Evolutionary conservation across 2,113 vertebrate species (phyloP).

Genomic region (Eulemur rufifrons): DNA sequence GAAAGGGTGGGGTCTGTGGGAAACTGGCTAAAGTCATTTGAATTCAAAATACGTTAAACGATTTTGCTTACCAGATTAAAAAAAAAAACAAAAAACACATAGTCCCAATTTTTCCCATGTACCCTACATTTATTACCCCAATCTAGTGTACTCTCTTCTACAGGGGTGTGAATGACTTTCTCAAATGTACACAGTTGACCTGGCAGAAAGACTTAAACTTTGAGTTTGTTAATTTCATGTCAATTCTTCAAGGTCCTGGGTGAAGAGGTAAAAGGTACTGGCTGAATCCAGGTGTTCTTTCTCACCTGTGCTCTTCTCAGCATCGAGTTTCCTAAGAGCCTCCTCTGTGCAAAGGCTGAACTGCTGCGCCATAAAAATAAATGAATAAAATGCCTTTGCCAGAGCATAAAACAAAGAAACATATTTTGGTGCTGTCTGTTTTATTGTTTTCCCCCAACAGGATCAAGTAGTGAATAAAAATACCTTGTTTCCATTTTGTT

Average conservation of each 20-base stretch:
- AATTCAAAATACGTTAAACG: not conserved
- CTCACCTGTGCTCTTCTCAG: not conserved
- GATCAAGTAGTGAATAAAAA: not conserved
- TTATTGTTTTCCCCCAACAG: not conserved
- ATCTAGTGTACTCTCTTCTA: accelerated
- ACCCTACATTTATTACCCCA: not conserved
- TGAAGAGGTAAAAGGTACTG: not conserved
- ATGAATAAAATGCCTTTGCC: not conserved
- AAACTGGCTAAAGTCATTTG: not conserved
- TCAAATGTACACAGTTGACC: not conserved
- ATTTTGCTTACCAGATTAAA: not conserved
- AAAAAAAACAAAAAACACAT: not conserved
- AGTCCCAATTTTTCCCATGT: not conserved
- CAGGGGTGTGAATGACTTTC: not conserved
- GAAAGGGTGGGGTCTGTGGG: accelerated
- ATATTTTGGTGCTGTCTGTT: not conserved
- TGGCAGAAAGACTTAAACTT: not conserved
- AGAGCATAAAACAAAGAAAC: not conserved
- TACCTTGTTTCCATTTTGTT: not conserved
- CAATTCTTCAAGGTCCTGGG: not conserved
- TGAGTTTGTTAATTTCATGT: not conserved
- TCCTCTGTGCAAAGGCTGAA: not conserved
- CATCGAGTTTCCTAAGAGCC: not conserved
- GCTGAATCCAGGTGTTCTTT: not conserved
- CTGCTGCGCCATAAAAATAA: not conserved